Conservation (phyloP, 2,113 vertebrate genomes). For the Calidris pugnax region DNA sequence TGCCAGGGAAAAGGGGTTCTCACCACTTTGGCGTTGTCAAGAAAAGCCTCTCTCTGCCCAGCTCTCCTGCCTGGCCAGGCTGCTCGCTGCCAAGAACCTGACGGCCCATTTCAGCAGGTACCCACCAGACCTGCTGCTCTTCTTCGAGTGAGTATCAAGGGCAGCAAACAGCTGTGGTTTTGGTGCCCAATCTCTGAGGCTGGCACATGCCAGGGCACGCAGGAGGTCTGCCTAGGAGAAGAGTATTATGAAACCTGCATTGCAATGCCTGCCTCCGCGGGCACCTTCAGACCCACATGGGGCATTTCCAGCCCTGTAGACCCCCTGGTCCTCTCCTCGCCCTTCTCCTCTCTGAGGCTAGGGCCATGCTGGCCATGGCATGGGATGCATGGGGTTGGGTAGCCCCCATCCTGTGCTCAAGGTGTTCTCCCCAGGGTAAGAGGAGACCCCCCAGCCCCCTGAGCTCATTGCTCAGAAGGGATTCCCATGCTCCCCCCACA, state of each 20-base stretch:
- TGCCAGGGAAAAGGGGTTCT: accelerated
- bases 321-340: neutral
- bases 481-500: too few relatives aligned
- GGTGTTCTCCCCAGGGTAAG: neutral
- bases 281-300: neutral
- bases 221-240: neutral
- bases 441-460: neutral
- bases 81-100: slow-evolving; percentile 27
- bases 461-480: neutral
- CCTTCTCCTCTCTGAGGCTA: neutral
- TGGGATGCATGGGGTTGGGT: neutral
- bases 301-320: neutral
- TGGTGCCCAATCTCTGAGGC: too few relatives aligned
- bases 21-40: too few relatives aligned
- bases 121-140: slow-evolving; percentile 58
- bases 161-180: accelerated
- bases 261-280: accelerated
- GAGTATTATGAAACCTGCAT: accelerated
- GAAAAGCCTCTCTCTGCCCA: neutral
- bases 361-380: accelerated
- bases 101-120: neutral
- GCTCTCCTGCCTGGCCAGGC: slow-evolving; percentile 74
- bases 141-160: slow-evolving; percentile 61
- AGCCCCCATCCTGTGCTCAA: accelerated
- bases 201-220: accelerated